Conservation (phyloP, 1,140 invertebrate species). For the Telenomus remus region DNA sequence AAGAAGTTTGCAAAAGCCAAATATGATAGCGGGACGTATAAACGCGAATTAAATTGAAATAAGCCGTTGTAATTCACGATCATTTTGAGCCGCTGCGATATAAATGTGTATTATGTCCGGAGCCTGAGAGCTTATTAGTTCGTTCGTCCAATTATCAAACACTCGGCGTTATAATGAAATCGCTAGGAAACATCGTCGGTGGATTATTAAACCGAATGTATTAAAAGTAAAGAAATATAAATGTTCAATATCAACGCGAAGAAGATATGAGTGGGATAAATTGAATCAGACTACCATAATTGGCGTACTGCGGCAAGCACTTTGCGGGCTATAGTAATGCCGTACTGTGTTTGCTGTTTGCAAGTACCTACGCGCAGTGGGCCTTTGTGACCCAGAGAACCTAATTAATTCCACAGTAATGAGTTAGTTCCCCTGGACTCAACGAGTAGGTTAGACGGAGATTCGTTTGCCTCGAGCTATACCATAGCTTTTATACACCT, state of each 20-base stretch:
- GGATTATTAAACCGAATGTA: slow-evolving; percentile 32
- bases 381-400: slow-evolving; percentile 70
- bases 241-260: slow-evolving; percentile 48
- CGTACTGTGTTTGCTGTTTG: slow-evolving; percentile 53
- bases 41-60: slow-evolving; percentile 15
- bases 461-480: slow-evolving; percentile 62
- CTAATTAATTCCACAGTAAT: slow-evolving; percentile 71
- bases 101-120: slow-evolving; percentile 2
- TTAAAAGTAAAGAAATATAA: slow-evolving; percentile 42
- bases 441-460: slow-evolving; percentile 59
- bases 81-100: neutral
- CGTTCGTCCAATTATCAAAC: slow-evolving; percentile 32
- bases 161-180: slow-evolving; percentile 4
- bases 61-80: slow-evolving; percentile 11
- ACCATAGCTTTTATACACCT: slow-evolving; percentile 55
- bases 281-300: slow-evolving; percentile 58
- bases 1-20: neutral
- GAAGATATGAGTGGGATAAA: slow-evolving; percentile 50
- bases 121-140: slow-evolving; percentile 9
- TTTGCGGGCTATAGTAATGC: slow-evolving; percentile 57
- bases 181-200: slow-evolving; percentile 4
- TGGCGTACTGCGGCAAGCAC: slow-evolving; percentile 56
- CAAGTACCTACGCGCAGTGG: slow-evolving; percentile 60
- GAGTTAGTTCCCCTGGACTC: slow-evolving; percentile 65
- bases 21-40: slow-evolving; percentile 7